A percentile compares a stretch with the other conserved stretches of the same genome.
These are phyloP conservation scores for Drosophila albomicans DNA, from an alignment of 1,140 invertebrate species.

Conservation along the genomic window DNA sequence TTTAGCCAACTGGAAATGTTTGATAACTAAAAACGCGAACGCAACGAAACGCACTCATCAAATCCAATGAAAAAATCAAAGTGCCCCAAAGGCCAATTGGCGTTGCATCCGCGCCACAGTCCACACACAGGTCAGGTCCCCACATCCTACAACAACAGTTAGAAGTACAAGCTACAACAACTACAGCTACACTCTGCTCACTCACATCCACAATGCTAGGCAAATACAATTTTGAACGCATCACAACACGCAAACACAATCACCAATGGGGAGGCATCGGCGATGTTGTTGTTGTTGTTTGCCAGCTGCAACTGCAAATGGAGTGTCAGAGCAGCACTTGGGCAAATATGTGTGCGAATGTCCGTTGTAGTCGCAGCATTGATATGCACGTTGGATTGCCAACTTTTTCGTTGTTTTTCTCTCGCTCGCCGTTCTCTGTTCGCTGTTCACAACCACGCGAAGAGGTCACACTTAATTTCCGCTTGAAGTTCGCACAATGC, in stretches of 20 bases:
- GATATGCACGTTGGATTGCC: constrained; percentile 61
- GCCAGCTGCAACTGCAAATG: constrained; percentile 61
- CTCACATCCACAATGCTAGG: constrained; percentile 63
- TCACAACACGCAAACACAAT: constrained; percentile 83
- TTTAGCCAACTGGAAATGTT: constrained; percentile 65
- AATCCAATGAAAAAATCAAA: constrained; percentile 73
- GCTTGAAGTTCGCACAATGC: constrained; percentile 63
- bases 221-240: constrained; percentile 82
- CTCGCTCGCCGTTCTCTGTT: neutral
- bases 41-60: constrained; percentile 61
- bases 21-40: constrained; percentile 61
- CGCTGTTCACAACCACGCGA: constrained; percentile 65
- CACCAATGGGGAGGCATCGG: constrained; percentile 49
- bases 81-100: constrained; percentile 62
- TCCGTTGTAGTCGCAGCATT: constrained; percentile 43
- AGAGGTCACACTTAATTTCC: constrained; percentile 83
- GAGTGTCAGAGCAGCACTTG: constrained; percentile 73
- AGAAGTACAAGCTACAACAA: neutral
- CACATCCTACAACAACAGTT: neutral
- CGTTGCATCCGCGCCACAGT: constrained; percentile 46
- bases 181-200: neutral
- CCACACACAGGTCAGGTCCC: neutral
- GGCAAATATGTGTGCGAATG: constrained; percentile 48
- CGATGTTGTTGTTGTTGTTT: constrained; percentile 4
- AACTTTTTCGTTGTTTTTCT: constrained; percentile 43